These are phyloP conservation scores for Cheilosia soror DNA, from an alignment of 2,888 invertebrate species.

Conservation along the genomic window DNA sequence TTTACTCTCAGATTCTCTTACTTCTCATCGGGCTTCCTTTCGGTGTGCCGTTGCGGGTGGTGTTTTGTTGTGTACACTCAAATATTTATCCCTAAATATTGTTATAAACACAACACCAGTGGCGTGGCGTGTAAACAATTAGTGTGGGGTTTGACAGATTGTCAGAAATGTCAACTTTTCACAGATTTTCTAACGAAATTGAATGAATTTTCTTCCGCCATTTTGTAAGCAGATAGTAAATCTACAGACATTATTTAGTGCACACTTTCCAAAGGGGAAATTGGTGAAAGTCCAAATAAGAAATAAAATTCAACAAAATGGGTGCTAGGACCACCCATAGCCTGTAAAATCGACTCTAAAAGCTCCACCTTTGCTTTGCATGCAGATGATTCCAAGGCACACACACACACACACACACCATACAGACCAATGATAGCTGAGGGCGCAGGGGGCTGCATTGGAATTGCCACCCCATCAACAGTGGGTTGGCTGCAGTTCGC, in stretches of 20 bases:
- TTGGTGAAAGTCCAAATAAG: conserved; percentile 50
- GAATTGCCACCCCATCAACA: conserved; percentile 3
- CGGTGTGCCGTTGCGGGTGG: conserved; percentile 38
- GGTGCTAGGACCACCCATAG: conserved; percentile 68
- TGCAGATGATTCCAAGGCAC: conserved; percentile 28
- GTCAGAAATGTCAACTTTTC: conserved; percentile 16
- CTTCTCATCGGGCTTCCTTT: conserved; percentile 47
- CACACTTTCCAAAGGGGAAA: conserved; percentile 49
- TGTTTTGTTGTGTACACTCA: conserved; percentile 75
- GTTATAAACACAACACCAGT: conserved; percentile 82
- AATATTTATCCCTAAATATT: conserved; percentile 80
- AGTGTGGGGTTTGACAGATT: conserved; percentile 23
- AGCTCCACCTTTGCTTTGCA: conserved; percentile 70
- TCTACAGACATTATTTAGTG: conserved; percentile 12
- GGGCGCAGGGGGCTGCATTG: neutral
- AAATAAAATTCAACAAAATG: conserved; percentile 59
- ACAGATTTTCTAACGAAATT: conserved; percentile 22
- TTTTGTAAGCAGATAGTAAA: conserved; percentile 52
- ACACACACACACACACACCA: conserved; percentile 22
- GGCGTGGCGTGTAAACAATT: conserved; percentile 77
- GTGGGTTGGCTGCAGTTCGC: conserved; percentile 52
- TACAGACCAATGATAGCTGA: neutral
- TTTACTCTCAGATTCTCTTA: conserved; percentile 78
- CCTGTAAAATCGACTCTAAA: conserved; percentile 45
- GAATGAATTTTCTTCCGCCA: conserved; percentile 53